Evolutionary conservation across 2,888 invertebrate genomes (phyloP).

Genomic region (Liodrosophila aerea): DNA sequence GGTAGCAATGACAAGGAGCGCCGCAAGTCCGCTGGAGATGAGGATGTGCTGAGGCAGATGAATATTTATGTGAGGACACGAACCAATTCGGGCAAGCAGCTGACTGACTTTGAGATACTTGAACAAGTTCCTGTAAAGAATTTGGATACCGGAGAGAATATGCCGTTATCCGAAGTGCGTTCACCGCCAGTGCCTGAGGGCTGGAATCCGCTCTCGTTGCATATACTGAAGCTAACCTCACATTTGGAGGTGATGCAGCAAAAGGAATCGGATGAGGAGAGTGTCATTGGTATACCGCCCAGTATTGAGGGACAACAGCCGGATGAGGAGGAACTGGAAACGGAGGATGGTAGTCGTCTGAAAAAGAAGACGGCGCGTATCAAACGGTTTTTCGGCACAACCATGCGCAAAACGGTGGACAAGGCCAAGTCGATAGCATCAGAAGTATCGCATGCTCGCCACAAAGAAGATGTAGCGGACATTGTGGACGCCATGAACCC

Average conservation of each 20-base stretch:
- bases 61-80: conserved; percentile 90
- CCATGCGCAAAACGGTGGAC: conserved; percentile 94
- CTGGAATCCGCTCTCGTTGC: conserved; percentile 96
- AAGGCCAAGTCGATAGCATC: conserved; percentile 95
- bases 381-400: conserved; percentile 92
- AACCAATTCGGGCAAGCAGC: conserved; percentile 92
- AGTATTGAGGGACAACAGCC: conserved; percentile 80
- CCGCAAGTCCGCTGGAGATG: conserved; percentile 92
- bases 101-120: conserved; percentile 95
- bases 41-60: conserved; percentile 87
- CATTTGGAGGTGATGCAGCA: conserved; percentile 90
- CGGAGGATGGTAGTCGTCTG: conserved; percentile 82
- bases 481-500: conserved; percentile 91
- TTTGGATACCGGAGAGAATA: conserved; percentile 92
- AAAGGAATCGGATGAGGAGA: conserved; percentile 90
- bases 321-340: conserved; percentile 82
- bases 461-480: conserved; percentile 93
- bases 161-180: conserved; percentile 94
- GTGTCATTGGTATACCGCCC: conserved; percentile 85
- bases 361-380: conserved; percentile 85
- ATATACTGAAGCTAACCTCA: conserved; percentile 96
- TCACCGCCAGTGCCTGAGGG: conserved; percentile 87
- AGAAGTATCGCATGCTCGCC: conserved; percentile 93
- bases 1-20: conserved; percentile 84
- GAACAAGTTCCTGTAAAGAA: conserved; percentile 94